Evolutionary conservation across 2,797 vertebrate genomes (phyloP).

Genomic region (Apogon talboti): DNA sequence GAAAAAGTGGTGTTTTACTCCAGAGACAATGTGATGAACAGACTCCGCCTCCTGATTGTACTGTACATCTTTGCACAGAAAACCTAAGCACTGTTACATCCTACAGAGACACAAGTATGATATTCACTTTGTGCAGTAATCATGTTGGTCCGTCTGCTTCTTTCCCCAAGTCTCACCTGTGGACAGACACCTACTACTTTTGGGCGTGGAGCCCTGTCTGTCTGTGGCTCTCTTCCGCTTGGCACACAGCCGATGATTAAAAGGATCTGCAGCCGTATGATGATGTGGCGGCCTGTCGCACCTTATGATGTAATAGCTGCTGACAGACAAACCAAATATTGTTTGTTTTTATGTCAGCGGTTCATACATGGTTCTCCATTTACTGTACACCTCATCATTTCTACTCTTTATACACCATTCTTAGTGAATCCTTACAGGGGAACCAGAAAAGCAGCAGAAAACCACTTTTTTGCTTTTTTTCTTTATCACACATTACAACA

Average conservation of each 20-base stretch:
- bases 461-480: constrained; percentile 26
- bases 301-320: constrained; percentile 49
- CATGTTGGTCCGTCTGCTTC: constrained; percentile 32
- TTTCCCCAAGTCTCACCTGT: constrained; percentile 23
- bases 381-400: constrained; percentile 3
- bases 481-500: constrained; percentile 15
- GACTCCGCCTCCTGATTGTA: background rate
- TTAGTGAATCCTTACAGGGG: constrained; percentile 17
- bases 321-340: constrained; percentile 60
- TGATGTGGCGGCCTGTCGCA: constrained; percentile 40
- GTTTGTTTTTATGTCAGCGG: constrained; percentile 37
- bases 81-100: no score
- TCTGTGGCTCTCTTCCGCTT: constrained; percentile 22
- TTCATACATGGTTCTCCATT: constrained; percentile 9
- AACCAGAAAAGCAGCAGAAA: constrained; percentile 28
- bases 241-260: constrained; percentile 39
- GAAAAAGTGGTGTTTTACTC: background rate
- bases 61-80: background rate
- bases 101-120: background rate
- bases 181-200: constrained; percentile 18
- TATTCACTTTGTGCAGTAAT: constrained; percentile 8
- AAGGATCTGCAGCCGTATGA: constrained; percentile 40
- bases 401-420: background rate
- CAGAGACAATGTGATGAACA: constrained; percentile 15
- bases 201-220: constrained; percentile 49